Base-by-base conservation (phyloP, 2,888 invertebrate genomes). In the Oeneis ivallda region DNA sequence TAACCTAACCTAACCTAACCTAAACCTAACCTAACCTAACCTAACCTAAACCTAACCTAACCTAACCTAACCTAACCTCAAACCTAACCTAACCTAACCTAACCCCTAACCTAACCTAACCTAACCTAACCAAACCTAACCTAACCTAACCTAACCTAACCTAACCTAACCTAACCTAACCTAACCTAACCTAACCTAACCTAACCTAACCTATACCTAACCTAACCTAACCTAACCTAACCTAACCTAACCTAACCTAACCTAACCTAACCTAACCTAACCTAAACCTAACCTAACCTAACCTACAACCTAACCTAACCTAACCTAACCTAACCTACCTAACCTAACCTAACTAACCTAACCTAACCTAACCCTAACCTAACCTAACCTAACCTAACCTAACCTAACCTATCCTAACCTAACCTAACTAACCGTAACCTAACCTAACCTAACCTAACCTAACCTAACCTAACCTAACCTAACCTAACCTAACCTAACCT, bases 401-500 rank as follows among this genome's bases (percentile, higher is more conserved):
- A 47, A 47, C 47, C 47, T 47, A 47, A 47, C 47, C 47, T 47
- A 47, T 17, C 47, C 47, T 47, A 47, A 47, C 47, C 47, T 47
- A 47, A 47, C 47, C 47, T 47, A 47, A 17, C 47, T 9, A 8
- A 47, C 3, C 47, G 8, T 47, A 47, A 47, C 47, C 47, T 47
- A 47, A 47, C 47, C 47, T 47, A 47, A 47, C 47, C 47, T 47
- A 47, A 47, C 47, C 47, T 47, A 47, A 47, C 47, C 47, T 47
- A 47, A 47, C 47, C 47, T 47, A 47, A 47, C 47, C 47, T 47
- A 47, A 47, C 63, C 65, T 68, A 66, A 64, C 66, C 64, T 47
- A 47, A 66, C 64, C 67, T 52, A 26, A 52, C 34, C 34, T 52
- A n/a, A 52, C 52, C 34, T 52, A 34, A 52, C 32, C n/a, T 52